These are phyloP conservation scores for Prunella strophiata DNA, from an alignment of 2,797 vertebrate species.

Conservation along the genomic window DNA sequence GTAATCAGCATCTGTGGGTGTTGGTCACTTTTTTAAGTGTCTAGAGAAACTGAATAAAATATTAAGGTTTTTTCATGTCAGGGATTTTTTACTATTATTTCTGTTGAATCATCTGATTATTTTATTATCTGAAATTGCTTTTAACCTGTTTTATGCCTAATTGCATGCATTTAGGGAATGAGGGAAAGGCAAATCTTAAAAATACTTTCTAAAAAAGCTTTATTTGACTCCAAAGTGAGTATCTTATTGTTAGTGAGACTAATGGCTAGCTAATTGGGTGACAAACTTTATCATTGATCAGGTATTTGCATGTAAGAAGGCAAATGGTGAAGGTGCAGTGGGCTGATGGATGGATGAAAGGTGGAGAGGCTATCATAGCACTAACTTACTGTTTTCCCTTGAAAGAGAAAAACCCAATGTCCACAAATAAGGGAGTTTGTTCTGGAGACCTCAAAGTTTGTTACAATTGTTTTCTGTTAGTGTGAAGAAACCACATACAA, in stretches of 20 bases:
- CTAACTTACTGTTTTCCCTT: background rate
- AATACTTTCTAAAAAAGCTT: background rate
- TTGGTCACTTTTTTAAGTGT: background rate
- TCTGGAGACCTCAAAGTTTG: constrained; percentile 23
- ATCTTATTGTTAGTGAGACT: background rate
- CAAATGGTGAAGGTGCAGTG: background rate
- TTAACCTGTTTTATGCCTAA: background rate
- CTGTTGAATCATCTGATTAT: background rate
- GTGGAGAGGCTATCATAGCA: background rate
- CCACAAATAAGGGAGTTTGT: background rate
- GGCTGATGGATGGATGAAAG: background rate
- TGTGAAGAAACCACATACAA: background rate
- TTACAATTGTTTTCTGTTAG: background rate
- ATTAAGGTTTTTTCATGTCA: background rate
- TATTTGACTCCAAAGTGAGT: background rate
- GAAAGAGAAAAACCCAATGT: background rate
- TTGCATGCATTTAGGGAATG: background rate
- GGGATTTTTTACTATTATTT: background rate
- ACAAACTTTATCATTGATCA: background rate
- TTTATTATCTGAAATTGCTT: background rate
- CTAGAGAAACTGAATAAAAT: background rate
- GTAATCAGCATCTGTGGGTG: background rate
- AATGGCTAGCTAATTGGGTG: background rate
- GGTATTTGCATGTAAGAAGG: background rate
- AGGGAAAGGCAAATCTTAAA: background rate